These are phyloP conservation scores for Brachionus manjavacas DNA, from an alignment of 1,140 invertebrate genomes.

Conservation along the genomic window DNA sequence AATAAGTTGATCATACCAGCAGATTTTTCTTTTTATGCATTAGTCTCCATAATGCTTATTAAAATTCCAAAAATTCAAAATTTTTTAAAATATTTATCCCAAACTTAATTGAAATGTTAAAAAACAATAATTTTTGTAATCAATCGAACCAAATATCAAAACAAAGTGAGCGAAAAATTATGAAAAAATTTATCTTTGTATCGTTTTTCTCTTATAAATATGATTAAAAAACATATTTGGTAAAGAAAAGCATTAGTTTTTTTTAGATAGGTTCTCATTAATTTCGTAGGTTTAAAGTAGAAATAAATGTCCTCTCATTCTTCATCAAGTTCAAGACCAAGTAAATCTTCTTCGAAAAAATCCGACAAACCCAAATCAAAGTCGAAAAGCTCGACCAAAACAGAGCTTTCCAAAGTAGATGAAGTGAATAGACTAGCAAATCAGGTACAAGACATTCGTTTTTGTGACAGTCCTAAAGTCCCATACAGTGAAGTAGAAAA, in stretches of 20 bases:
- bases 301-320: not conserved
- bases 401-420: not conserved
- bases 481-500: slow-evolving; percentile 11
- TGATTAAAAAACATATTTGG: not conserved
- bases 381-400: not conserved
- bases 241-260: not conserved
- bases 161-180: not conserved
- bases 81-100: slow-evolving; percentile 4
- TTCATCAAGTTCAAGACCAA: not conserved
- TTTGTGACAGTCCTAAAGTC: slow-evolving; percentile 4
- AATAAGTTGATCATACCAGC: not conserved
- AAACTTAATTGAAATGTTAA: slow-evolving; percentile 20
- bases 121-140: not conserved
- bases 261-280: not conserved
- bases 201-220: slow-evolving; percentile 19
- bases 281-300: not conserved
- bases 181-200: not conserved
- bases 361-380: not conserved
- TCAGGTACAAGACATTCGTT: not conserved
- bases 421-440: not conserved
- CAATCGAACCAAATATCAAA: not conserved
- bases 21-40: not conserved
- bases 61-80: not conserved
- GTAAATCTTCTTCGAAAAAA: not conserved
- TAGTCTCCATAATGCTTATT: not conserved